Evolutionary conservation across 2,888 invertebrate genomes (phyloP).

Genomic region (Amblyjoppa fuscipennis): DNA sequence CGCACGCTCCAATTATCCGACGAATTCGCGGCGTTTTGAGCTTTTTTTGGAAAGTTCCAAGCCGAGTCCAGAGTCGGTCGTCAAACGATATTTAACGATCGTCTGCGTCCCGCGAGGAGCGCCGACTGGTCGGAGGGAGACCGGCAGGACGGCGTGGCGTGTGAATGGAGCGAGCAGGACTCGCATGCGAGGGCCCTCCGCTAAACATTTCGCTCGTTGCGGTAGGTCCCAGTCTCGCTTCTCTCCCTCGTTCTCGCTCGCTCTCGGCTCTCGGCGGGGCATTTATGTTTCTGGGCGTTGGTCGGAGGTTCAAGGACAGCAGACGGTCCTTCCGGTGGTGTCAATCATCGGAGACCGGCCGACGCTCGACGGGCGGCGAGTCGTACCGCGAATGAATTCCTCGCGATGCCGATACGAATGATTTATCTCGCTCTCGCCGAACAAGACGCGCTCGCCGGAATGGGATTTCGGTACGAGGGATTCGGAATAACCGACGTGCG

Average conservation of each 20-base stretch:
- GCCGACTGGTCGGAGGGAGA: conserved; percentile 5
- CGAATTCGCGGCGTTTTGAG: neutral
- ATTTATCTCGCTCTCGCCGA: neutral
- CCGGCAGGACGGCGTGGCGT: conserved; percentile 26
- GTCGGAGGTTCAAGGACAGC: conserved; percentile 63
- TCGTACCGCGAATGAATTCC: neutral
- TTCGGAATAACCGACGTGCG: conserved; percentile 80
- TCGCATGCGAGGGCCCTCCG: conserved; percentile 42
- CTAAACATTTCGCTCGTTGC: conserved; percentile 53
- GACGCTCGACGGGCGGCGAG: neutral
- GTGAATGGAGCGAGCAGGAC: conserved; percentile 44
- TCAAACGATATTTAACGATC: conserved; percentile 43
- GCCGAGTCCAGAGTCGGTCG: conserved; percentile 15
- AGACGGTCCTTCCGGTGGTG: conserved; percentile 46
- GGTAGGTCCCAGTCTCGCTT: conserved; percentile 55
- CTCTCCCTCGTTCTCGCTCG: conserved; percentile 21
- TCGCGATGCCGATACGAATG: neutral
- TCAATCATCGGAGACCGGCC: conserved; percentile 35
- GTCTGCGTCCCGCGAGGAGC: neutral
- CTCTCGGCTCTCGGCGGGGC: neutral
- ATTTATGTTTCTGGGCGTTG: conserved; percentile 43
- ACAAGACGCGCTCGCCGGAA: neutral
- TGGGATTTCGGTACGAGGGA: conserved; percentile 1
- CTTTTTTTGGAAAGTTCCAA: conserved; percentile 19
- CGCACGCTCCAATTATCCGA: neutral